Percentiles rank a stretch among this genome's conserved stretches.
phyloP scores from a whole-genome alignment of 92 coral and sea anemone species.

The Bergia sp. region DNA sequence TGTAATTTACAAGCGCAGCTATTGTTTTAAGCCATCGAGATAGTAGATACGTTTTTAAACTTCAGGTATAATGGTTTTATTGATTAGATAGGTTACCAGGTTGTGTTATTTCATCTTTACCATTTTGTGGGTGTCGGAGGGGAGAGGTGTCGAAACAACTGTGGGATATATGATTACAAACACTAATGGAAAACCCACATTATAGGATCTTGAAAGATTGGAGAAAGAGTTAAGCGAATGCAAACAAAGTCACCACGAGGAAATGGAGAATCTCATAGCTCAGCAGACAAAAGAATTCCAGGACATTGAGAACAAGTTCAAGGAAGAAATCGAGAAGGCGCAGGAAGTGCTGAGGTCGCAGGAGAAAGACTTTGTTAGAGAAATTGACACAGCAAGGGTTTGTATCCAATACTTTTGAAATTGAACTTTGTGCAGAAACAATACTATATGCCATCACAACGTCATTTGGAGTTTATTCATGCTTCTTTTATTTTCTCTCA shows the following conservation, averaged over 20 bases:
- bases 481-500: no score
- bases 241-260: slow-evolving; percentile 63
- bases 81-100: background rate
- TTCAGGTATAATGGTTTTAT: background rate
- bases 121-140: background rate
- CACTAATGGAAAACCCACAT: background rate
- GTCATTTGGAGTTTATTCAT: background rate
- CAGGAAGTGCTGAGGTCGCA: slow-evolving; percentile 61
- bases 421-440: background rate
- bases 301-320: slow-evolving; percentile 67
- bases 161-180: background rate
- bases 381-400: slow-evolving; percentile 70
- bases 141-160: background rate
- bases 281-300: slow-evolving; percentile 66
- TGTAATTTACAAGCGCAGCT: no score
- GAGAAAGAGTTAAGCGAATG: slow-evolving; percentile 65
- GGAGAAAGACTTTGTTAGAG: slow-evolving; percentile 67
- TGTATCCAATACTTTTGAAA: background rate
- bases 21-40: background rate
- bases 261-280: slow-evolving; percentile 58
- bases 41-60: no score
- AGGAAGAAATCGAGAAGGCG: slow-evolving; percentile 70
- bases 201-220: slow-evolving; percentile 73
- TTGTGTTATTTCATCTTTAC: no score
- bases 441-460: background rate